Conservation (phyloP, 2,113 vertebrate species). For the Sinocyclocheilus maitianheensis region DNA sequence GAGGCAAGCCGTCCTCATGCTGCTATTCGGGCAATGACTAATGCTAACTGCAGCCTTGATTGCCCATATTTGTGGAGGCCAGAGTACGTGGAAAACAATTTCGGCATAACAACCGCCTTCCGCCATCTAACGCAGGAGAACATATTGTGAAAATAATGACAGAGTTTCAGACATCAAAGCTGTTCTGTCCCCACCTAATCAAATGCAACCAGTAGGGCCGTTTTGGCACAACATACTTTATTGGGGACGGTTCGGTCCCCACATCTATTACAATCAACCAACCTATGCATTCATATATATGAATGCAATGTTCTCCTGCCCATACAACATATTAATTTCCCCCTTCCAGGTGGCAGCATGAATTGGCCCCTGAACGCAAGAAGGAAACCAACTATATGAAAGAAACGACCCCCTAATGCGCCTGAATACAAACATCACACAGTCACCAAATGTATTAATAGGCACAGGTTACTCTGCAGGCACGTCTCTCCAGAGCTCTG, state of each 20-base stretch:
- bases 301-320: conserved; percentile 53
- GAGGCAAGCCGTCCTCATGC: background rate
- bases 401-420: conserved; percentile 64
- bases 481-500: conserved; percentile 32
- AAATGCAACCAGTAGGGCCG: background rate
- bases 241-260: conserved; percentile 11
- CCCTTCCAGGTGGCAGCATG: conserved; percentile 17
- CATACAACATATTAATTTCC: conserved; percentile 64
- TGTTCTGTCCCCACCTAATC: conserved; percentile 35
- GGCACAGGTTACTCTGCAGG: conserved; percentile 50
- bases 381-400: conserved; percentile 60
- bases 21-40: conserved; percentile 24
- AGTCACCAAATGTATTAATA: conserved; percentile 57
- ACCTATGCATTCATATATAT: conserved; percentile 58
- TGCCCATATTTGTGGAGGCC: conserved; percentile 59
- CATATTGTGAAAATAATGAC: conserved; percentile 63
- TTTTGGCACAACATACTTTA: conserved; percentile 7
- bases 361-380: conserved; percentile 49
- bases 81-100: conserved; percentile 67
- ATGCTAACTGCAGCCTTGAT: conserved; percentile 53
- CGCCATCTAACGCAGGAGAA: conserved; percentile 60
- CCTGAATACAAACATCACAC: conserved; percentile 62
- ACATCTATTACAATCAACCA: conserved; percentile 54
- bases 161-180: conserved; percentile 52
- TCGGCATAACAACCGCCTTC: conserved; percentile 66